These are phyloP conservation scores for Leucoraja erinaceus DNA, from an alignment of 2,113 vertebrate species.

Conservation along the genomic window DNA sequence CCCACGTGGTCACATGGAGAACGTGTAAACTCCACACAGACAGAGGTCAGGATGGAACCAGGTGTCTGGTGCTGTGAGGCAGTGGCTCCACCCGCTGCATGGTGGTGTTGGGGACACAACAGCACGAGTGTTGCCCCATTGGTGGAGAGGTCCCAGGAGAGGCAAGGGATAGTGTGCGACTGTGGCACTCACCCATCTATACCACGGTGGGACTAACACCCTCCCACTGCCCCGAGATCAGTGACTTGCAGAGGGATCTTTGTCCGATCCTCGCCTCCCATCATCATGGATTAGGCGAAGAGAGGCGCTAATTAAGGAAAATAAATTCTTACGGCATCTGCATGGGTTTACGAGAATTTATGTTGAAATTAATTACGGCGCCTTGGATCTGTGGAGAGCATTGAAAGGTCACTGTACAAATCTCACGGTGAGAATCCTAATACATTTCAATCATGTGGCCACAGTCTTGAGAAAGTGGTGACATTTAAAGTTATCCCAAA, in stretches of 20 bases:
- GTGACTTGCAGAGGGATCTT: background rate
- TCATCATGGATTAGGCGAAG: background rate
- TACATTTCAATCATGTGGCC: background rate
- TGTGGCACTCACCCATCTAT: background rate
- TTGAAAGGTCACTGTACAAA: constrained; percentile 26
- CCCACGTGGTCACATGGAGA: too few species aligned
- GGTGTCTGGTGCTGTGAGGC: too few species aligned
- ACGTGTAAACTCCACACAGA: too few species aligned
- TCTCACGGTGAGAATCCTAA: background rate
- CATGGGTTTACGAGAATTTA: background rate
- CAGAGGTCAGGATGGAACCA: too few species aligned
- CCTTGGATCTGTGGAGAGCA: background rate
- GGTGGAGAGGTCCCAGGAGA: too few species aligned
- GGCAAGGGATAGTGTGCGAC: background rate
- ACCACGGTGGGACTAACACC: background rate
- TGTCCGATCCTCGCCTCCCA: background rate
- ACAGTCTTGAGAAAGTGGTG: background rate
- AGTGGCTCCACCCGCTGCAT: too few species aligned
- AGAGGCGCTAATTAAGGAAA: background rate
- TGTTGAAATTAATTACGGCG: background rate
- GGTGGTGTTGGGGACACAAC: too few species aligned
- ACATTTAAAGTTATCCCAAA: background rate
- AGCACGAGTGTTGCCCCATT: too few species aligned
- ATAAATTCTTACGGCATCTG: background rate
- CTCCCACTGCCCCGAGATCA: background rate